phyloP scores from a whole-genome alignment of 2,888 invertebrate species.

The Gastrophysa polygoni region DNA sequence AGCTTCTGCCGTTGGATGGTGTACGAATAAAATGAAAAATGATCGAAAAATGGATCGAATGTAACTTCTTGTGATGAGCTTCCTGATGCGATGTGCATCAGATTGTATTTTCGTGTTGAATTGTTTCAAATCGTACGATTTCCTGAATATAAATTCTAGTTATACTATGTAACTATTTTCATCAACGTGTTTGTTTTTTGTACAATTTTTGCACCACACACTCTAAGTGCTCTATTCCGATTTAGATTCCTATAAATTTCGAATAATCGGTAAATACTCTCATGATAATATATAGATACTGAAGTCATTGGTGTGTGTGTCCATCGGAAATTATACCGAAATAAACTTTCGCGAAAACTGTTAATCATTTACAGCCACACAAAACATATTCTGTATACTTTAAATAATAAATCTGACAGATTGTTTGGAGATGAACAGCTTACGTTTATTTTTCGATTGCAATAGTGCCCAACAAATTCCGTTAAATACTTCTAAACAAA shows the following conservation, averaged over 20 bases:
- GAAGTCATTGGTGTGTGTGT: constrained; percentile 18
- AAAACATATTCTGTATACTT: not conserved
- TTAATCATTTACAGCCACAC: not conserved
- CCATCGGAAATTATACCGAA: not conserved
- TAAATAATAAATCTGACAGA: not conserved
- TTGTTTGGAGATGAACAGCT: not conserved
- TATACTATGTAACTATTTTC: constrained; percentile 12
- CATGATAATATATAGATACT: constrained; percentile 21
- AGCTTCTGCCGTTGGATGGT: too few relatives aligned
- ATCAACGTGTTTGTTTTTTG: constrained; percentile 21
- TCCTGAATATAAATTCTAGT: not conserved
- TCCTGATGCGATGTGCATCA: too few relatives aligned
- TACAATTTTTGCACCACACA: constrained; percentile 18
- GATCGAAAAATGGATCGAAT: too few relatives aligned
- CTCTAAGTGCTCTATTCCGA: constrained; percentile 25
- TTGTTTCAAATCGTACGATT: too few relatives aligned
- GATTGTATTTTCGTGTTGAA: too few relatives aligned
- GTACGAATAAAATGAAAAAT: too few relatives aligned
- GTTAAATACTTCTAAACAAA: not conserved
- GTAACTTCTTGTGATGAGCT: too few relatives aligned
- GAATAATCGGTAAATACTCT: constrained; percentile 25
- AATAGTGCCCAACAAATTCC: not conserved
- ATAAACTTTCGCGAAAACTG: not conserved
- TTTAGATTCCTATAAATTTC: constrained; percentile 27
- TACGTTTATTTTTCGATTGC: not conserved